Evolutionary conservation across 2,113 vertebrate genomes (phyloP).

Genomic region (Pantherophis guttatus): DNA sequence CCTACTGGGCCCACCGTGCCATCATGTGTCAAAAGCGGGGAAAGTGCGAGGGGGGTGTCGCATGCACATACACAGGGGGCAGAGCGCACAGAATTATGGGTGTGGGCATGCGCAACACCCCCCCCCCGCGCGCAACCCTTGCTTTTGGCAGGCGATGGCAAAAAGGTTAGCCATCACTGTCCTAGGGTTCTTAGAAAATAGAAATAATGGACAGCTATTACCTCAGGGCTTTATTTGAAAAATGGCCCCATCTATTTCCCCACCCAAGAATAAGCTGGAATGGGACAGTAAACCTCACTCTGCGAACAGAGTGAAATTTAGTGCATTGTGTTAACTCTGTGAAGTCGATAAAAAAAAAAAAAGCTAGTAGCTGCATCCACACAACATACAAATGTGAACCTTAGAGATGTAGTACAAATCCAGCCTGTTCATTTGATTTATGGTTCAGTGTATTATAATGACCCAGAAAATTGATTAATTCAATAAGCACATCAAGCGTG

Average conservation of each 20-base stretch:
- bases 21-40: too few relatives aligned
- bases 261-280: background rate
- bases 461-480: background rate
- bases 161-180: too few relatives aligned
- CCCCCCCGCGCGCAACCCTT: too few relatives aligned
- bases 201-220: background rate
- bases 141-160: too few relatives aligned
- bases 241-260: background rate
- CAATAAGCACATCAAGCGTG: background rate
- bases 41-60: too few relatives aligned
- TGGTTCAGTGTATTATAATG: background rate
- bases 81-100: too few relatives aligned
- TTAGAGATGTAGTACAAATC: background rate
- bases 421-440: background rate
- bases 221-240: background rate
- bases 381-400: background rate
- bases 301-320: background rate
- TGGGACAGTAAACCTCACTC: background rate
- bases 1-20: too few relatives aligned
- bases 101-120: too few relatives aligned
- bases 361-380: background rate
- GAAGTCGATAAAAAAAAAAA: background rate
- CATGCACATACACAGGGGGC: too few relatives aligned
- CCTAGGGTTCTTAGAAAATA: background rate
- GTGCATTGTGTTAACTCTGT: background rate